Percentiles rank a stretch among this genome's conserved stretches.
These are phyloP conservation scores for Dicrostonyx torquatus DNA, from an alignment of 2,797 vertebrate genomes.

Conservation along the genomic window DNA sequence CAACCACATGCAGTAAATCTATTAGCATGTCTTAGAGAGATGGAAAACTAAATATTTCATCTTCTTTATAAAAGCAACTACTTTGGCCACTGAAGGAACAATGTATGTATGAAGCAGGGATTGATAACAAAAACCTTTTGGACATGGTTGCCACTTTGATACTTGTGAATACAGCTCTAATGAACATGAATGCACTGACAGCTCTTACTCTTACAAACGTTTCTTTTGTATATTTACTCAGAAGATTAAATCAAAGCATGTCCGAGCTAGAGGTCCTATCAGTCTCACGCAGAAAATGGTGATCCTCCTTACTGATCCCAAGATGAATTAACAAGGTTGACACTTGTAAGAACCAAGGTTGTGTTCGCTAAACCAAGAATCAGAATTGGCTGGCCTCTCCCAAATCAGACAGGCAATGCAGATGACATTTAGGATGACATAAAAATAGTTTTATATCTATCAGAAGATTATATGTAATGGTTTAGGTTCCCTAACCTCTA, in stretches of 20 bases:
- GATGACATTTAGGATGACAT: background rate
- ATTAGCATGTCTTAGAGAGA: background rate
- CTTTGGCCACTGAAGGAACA: background rate
- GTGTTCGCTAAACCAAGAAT: background rate
- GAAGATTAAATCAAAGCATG: background rate
- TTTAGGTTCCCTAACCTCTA: background rate
- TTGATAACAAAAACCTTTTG: background rate
- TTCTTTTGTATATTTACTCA: background rate
- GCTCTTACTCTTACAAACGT: too few relatives aligned
- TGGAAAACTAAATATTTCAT: background rate
- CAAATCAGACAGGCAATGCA: background rate
- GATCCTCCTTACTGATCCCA: background rate
- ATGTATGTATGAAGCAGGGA: background rate
- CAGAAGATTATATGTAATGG: background rate
- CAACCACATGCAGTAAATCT: background rate
- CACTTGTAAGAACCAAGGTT: background rate
- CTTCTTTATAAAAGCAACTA: background rate
- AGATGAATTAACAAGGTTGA: slow-evolving; percentile 3
- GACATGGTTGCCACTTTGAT: background rate
- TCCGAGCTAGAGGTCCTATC: background rate
- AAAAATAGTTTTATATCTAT: background rate
- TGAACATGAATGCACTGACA: background rate
- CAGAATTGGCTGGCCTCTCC: background rate
- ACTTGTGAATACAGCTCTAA: background rate
- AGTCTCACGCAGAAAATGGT: background rate